phyloP scores from a whole-genome alignment of 2,113 vertebrate species.

The Eudyptes chrysolophus region DNA sequence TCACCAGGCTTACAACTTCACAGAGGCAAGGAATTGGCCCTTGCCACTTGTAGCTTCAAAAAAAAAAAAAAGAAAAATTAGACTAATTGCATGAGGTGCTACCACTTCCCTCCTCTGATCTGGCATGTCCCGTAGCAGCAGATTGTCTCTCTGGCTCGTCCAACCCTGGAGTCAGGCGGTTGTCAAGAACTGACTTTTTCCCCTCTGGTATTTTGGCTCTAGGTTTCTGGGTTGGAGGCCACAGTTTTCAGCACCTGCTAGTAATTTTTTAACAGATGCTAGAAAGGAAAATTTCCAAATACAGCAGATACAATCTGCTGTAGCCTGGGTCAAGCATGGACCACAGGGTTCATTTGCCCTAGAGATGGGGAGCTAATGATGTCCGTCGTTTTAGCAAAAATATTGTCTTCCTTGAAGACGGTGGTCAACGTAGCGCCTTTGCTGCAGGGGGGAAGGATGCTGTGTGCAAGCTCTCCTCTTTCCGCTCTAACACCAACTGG shows the following conservation, averaged over 20 bases:
- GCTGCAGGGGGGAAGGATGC: neutral
- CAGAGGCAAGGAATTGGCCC: neutral
- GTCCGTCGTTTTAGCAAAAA: neutral
- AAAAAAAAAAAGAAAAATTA: neutral
- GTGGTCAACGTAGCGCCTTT: rapidly evolving
- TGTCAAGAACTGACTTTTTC: conserved; percentile 37
- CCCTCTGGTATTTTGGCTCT: conserved; percentile 61
- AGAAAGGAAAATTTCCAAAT: conserved; percentile 46
- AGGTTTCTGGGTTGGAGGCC: conserved; percentile 11
- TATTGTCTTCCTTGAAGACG: neutral
- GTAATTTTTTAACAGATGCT: conserved; percentile 60
- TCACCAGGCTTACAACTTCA: neutral
- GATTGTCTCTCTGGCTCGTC: conserved; percentile 47
- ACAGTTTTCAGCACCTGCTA: conserved; percentile 60
- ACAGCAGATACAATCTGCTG: conserved; percentile 19
- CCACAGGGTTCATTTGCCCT: conserved; percentile 4
- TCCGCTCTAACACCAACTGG: rapidly evolving
- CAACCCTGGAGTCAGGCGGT: conserved; percentile 24
- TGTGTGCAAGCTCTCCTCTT: neutral
- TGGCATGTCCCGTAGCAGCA: conserved; percentile 40
- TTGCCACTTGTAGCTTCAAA: conserved; percentile 9
- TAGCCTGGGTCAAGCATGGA: neutral
- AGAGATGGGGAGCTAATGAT: neutral
- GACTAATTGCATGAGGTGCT: neutral
- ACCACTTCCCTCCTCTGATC: neutral